Base-by-base conservation (phyloP, 2,113 vertebrate species). In the Bubalus kerabau region DNA sequence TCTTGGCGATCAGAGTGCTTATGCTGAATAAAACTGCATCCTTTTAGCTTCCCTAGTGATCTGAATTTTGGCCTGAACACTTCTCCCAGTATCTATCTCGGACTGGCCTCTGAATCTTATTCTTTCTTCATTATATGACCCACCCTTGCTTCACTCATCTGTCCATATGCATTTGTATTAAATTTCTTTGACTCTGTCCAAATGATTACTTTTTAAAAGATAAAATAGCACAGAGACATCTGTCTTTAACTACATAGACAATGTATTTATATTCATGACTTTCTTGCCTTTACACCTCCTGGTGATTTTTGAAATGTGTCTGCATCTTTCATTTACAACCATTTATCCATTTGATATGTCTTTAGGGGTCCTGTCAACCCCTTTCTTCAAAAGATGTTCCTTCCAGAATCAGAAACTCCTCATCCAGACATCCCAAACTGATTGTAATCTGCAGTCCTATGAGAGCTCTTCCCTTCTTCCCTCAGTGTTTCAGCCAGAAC, bases 1-100 rank as follows among this genome's bases (percentile, higher is more conserved):
- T 80, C 76, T 97, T 83, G 83, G 86, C 76, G 76, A 97, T 76
- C 94, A 96, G 59, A 71, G 28, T 26, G 86, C 88, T 91, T 90
- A 67, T 8, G 1, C 60, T 82, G 76, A 96, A 91, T 86, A 86
- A 90, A 87, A 62, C 14, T 32, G 64, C 57, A 60, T 52, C 12
- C 43, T 67, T 76, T 87, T 48, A 80, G 93, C 16, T 56, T 88
- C 60, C 97, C 59, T 56, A 1, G 82, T 23, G 14, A 52, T 78
- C 26, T 94, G 10, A 78, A 84, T 87, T 90, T 57, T 90, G 26
- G 74, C 59, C 64, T 40, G 19, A 62, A 87, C 26, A 6, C 28
- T 23, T 82, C 30, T 64, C 43, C 9, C 46, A 2, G 3, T 3
- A 8, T 30, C 6, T 15, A 30, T n/a, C 76, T 62, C 46, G 19